Percentiles rank a stretch among this genome's conserved stretches.
phyloP scores from a whole-genome alignment of 2,113 vertebrate species.

The Chionomys nivalis region DNA sequence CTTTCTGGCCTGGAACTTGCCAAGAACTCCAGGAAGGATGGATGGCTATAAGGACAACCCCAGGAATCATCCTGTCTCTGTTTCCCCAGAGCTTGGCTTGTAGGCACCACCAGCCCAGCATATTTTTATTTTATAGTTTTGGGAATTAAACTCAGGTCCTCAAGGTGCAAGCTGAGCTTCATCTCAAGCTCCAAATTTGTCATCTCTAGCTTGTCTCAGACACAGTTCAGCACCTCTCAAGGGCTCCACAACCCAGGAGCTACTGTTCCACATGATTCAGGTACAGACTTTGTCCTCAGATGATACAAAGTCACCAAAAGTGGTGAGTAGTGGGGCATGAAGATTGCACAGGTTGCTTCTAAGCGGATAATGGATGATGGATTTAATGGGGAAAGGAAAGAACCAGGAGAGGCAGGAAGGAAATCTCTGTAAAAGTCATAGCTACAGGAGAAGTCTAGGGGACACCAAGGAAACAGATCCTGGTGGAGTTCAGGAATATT shows the following conservation, averaged over 20 bases:
- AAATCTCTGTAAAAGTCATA: not conserved
- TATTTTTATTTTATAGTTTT: not conserved
- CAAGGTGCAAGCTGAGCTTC: not conserved
- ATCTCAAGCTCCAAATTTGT: not conserved
- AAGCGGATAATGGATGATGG: not conserved
- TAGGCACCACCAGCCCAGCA: not conserved
- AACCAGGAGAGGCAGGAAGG: not conserved
- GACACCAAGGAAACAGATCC: not conserved
- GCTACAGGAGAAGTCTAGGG: not conserved
- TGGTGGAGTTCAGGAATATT: not conserved
- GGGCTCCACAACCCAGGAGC: not conserved
- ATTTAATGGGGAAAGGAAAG: not conserved
- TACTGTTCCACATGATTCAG: not conserved
- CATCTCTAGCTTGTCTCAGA: not conserved
- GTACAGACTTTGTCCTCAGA: not conserved
- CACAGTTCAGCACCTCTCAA: not conserved
- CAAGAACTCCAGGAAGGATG: no score
- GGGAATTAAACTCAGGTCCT: not conserved
- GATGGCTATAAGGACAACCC: not conserved
- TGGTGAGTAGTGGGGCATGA: rapidly evolving
- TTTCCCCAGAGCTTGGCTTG: not conserved
- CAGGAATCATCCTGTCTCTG: not conserved
- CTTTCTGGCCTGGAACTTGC: not conserved
- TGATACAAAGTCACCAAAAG: not conserved
- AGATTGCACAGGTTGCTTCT: not conserved